Evolutionary conservation across 2,113 vertebrate species (phyloP), one percentile per base, ranked within the genome.

Genomic region (Zeus faber): DNA sequence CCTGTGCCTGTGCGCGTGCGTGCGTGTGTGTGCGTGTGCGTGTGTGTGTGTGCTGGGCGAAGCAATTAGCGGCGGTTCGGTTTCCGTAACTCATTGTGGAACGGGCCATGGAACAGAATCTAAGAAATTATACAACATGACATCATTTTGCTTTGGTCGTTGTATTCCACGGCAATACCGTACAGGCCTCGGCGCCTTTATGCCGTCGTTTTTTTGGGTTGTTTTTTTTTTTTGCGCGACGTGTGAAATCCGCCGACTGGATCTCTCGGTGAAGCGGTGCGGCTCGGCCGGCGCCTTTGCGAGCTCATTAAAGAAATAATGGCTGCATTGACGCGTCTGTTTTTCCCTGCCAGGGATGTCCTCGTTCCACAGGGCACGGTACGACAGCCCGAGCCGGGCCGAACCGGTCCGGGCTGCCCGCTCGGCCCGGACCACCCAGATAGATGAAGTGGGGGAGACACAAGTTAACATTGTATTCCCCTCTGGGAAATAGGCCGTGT

Each of bases 271-370:
- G 57, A 75, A 76, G 77, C 68, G 58, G 51, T 51, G 21, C 48
- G 40, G 61, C 57, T 79, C 71, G 61, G 72, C 16, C n/a, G n/a
- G 23, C 1, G 18, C 6, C 60, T 79, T 67, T 76, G 59, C 68
- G 74, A 59, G 70, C 80, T 89, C 81, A 81, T 87, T 85, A 82
- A 79, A 82, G 25, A 29, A 58, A 56, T 37, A 58, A 58, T 54
- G 40, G 39, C 37, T n/a, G 41, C 54, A 53, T 65, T 64, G 52
- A 49, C 65, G n/a, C n/a, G n/a, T n/a, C n/a, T n/a, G n/a, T n/a
- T n/a, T n/a, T n/a, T n/a, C n/a, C n/a, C 51, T 47, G 44, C 40
- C 37, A 52, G 58, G 61, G 56, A 40, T 55, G 44, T 54, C 69
- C 70, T 2, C 56, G 52, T 33, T 13, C 31, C 33, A 37, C 65